Conservation (phyloP, 2,113 vertebrate species). For the Zeus faber region DNA sequence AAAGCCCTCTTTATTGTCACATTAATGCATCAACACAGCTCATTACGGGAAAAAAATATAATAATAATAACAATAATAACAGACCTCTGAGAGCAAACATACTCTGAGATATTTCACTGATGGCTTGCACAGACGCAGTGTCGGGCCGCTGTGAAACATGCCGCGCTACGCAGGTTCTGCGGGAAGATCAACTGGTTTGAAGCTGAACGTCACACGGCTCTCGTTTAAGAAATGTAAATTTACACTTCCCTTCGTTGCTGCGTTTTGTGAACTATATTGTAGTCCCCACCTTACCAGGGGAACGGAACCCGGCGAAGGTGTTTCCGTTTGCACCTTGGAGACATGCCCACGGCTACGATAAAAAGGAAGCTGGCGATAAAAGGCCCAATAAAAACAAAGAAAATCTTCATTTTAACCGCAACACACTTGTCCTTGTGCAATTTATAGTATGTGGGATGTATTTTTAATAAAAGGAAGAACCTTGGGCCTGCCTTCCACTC, state of each 20-base stretch:
- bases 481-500: constrained; percentile 25
- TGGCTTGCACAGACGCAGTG: too few relatives aligned
- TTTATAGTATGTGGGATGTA: constrained; percentile 10
- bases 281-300: constrained; percentile 8
- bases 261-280: constrained; percentile 3
- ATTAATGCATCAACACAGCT: constrained; percentile 36
- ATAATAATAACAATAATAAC: constrained; percentile 2
- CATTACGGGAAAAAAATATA: constrained; percentile 9
- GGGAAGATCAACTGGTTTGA: constrained; percentile 1
- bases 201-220: not conserved
- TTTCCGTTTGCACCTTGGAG: constrained; percentile 13
- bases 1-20: constrained; percentile 37
- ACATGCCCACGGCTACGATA: not conserved
- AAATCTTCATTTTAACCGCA: not conserved
- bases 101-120: too few relatives aligned
- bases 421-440: constrained; percentile 6
- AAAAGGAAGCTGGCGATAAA: constrained; percentile 2
- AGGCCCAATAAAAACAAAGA: not conserved
- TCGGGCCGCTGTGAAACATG: not conserved
- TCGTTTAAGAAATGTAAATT: constrained; percentile 14
- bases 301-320: constrained; percentile 9
- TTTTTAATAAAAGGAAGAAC: constrained; percentile 17
- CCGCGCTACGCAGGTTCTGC: too few relatives aligned
- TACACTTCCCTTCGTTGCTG: not conserved
- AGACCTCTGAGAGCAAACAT: constrained; percentile 15